Evolutionary conservation across 2,113 vertebrate genomes (phyloP).

Genomic region (Pleuronectes platessa): DNA sequence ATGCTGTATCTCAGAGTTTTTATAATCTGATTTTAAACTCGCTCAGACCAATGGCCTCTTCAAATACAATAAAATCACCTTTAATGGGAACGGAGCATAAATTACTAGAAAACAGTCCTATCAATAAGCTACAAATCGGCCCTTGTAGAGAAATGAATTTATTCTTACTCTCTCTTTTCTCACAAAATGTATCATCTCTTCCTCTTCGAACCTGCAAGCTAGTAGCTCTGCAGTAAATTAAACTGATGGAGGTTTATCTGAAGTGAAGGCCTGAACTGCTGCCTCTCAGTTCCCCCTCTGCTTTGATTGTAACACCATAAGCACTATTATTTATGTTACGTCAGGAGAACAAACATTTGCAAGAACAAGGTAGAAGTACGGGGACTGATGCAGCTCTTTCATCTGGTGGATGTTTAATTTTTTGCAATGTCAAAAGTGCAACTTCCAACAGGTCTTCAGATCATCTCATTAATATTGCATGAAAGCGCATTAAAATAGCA

Average conservation of each 20-base stretch:
- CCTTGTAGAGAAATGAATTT: background rate
- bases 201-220: background rate
- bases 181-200: background rate
- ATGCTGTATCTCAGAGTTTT: no score
- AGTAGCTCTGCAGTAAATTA: slow-evolving; percentile 12
- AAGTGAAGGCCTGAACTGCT: slow-evolving; percentile 61
- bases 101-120: background rate
- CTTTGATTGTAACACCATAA: slow-evolving; percentile 67
- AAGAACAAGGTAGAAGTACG: slow-evolving; percentile 41
- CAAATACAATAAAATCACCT: no score
- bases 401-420: slow-evolving; percentile 1
- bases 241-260: slow-evolving; percentile 32
- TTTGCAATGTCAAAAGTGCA: slow-evolving; percentile 43
- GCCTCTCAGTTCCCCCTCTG: slow-evolving; percentile 32
- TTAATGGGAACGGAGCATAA: no score
- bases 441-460: slow-evolving; percentile 43
- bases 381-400: background rate
- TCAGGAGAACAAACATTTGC: slow-evolving; percentile 55
- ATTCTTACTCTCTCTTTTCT: background rate
- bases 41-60: no score
- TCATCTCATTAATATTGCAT: slow-evolving; percentile 62
- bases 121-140: no score
- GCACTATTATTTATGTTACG: slow-evolving; percentile 47
- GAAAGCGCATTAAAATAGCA: slow-evolving; percentile 62
- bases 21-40: no score